These are phyloP conservation scores for Pachypeltis micranthus DNA, from an alignment of 1,140 invertebrate genomes.

Conservation along the genomic window DNA sequence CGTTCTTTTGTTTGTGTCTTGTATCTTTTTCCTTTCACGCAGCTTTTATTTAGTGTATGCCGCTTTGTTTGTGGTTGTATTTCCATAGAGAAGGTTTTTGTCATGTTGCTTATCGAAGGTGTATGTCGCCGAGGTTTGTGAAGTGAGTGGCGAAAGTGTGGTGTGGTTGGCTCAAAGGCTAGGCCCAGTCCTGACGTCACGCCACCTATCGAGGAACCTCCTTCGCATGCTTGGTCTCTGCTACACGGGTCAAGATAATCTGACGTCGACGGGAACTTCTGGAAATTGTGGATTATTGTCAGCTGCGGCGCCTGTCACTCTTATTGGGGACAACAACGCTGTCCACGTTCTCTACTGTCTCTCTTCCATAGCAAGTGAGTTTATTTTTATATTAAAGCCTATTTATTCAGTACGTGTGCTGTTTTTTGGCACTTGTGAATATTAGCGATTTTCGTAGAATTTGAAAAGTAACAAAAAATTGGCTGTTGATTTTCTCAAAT, in stretches of 20 bases:
- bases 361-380: slow-evolving; percentile 61
- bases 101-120: slow-evolving; percentile 18
- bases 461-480: too few relatives aligned
- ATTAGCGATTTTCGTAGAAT: too few relatives aligned
- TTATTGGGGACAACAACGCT: slow-evolving; percentile 71
- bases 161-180: slow-evolving; percentile 85
- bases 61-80: neutral
- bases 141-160: slow-evolving; percentile 81
- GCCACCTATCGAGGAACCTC: slow-evolving; percentile 80
- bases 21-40: too few relatives aligned
- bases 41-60: too few relatives aligned
- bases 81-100: slow-evolving; percentile 7
- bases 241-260: slow-evolving; percentile 75
- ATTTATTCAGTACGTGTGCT: neutral
- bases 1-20: too few relatives aligned
- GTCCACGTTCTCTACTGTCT: slow-evolving; percentile 77
- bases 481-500: too few relatives aligned
- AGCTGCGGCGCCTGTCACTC: neutral
- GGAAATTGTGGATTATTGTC: neutral
- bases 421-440: too few relatives aligned
- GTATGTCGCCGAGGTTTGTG: slow-evolving; percentile 50
- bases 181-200: slow-evolving; percentile 87
- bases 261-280: slow-evolving; percentile 35
- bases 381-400: slow-evolving; percentile 9
- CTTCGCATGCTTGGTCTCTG: slow-evolving; percentile 87